Evolutionary conservation across 1,140 invertebrate species (phyloP).

Genomic region (Drosophila ohnishii): DNA sequence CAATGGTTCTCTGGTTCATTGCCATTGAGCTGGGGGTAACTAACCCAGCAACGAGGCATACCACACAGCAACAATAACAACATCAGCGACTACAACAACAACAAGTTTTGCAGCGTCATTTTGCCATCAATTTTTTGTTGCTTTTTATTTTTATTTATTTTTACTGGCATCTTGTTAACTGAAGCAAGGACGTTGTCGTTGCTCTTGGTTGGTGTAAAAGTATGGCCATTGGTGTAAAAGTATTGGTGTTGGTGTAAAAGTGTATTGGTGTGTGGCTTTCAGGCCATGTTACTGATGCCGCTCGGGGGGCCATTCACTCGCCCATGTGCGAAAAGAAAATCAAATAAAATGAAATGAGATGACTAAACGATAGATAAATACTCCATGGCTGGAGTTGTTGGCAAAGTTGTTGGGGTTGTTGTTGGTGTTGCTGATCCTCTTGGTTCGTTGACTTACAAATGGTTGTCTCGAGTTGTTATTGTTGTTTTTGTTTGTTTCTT

Average conservation of each 20-base stretch:
- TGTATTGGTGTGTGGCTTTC: conserved; percentile 3
- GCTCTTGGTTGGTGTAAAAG: background rate
- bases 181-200: conserved; percentile 67
- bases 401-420: conserved; percentile 2
- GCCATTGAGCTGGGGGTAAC: conserved; percentile 82
- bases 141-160: conserved; percentile 12
- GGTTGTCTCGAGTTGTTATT: conserved; percentile 22
- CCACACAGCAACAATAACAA: conserved; percentile 39
- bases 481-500: conserved; percentile 14
- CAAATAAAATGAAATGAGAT: conserved; percentile 36
- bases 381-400: conserved; percentile 17
- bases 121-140: conserved; percentile 16
- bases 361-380: conserved; percentile 58
- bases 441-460: conserved; percentile 77
- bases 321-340: conserved; percentile 44
- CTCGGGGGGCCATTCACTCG: conserved; percentile 57
- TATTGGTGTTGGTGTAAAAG: conserved; percentile 4
- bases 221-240: background rate
- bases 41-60: conserved; percentile 72
- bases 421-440: conserved; percentile 30
- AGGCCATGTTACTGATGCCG: conserved; percentile 20
- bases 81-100: conserved; percentile 17
- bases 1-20: conserved; percentile 83
- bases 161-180: conserved; percentile 57
- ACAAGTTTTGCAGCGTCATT: conserved; percentile 70